Evolutionary conservation across 92 coral and sea anemone species (phyloP).

Genomic region (Phymanthus crucifer): DNA sequence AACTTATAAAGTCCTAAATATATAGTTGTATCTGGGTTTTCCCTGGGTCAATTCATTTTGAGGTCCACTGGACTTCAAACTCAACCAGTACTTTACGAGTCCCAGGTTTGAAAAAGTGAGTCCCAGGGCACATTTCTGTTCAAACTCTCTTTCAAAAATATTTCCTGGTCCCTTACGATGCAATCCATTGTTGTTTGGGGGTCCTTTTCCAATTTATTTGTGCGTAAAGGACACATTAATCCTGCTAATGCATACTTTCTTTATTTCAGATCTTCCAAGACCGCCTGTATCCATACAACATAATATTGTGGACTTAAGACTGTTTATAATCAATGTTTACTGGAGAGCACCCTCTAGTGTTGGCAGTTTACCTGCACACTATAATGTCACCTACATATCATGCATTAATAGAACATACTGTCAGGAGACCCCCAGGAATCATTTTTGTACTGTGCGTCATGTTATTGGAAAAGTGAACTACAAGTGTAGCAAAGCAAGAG

Average conservation of each 20-base stretch:
- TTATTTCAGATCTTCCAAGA: constrained; percentile 9
- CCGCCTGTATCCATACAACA: neutral
- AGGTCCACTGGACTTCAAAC: too few species aligned
- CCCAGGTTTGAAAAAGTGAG: too few species aligned
- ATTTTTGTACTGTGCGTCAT: constrained; percentile 14
- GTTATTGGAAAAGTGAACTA: neutral
- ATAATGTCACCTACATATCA: constrained; percentile 3
- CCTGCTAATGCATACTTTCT: neutral
- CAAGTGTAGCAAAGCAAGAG: neutral
- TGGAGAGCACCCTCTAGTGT: constrained; percentile 10
- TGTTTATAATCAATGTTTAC: neutral
- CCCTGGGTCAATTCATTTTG: too few species aligned
- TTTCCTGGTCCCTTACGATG: too few species aligned
- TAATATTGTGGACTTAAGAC: neutral
- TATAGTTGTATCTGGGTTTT: too few species aligned
- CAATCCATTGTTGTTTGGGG: too few species aligned
- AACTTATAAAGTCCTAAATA: too few species aligned
- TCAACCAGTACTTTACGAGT: too few species aligned
- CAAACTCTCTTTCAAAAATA: too few species aligned
- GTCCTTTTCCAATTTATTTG: too few species aligned
- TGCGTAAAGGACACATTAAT: too few species aligned
- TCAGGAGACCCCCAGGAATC: neutral
- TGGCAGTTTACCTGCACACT: constrained; percentile 10
- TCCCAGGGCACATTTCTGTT: too few species aligned
- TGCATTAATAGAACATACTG: constrained; percentile 1